Evolutionary conservation across 2,797 vertebrate genomes (phyloP), one percentile per base, ranked within the genome.

Genomic region (Gambelia wislizenii): DNA sequence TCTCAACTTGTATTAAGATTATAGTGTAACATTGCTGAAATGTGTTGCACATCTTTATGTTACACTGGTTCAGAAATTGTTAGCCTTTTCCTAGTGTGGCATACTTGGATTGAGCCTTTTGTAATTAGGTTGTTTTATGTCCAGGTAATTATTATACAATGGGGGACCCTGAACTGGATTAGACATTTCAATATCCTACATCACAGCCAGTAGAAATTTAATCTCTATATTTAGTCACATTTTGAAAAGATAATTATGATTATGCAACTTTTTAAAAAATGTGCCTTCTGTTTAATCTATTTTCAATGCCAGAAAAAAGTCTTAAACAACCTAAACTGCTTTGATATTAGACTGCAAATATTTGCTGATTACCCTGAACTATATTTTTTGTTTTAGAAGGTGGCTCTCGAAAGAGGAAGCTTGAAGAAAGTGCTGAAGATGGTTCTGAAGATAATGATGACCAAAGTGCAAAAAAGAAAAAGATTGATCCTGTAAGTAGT

Each of bases 361-460:
- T 22, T 76, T 83, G 83, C 56, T 20, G 67, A 18, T 49, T 77
- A 20, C n/a, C n/a, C n/a, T n/a, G n/a, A n/a, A n/a, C n/a, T n/a
- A n/a, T n/a, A n/a, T n/a, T n/a, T 27, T 84, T 16, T 83, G 72
- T 83, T 92, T 85, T 67, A 85, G 84, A 96, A 97, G 97, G 89
- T 92, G 89, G 91, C 3, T 93, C 95, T 86, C 94, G 92, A 89
- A 98, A 98, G 95, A 98, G 98, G 90, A 99, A 98, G 88, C 90
- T 94, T 42, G 92, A 94, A 25, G 96, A 85, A 64, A 96, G 96
- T 90, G 91, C 95, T 1, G 88, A 91, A 64, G 93, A 96, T 91
- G 92, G 94, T 84, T 97, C 96, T 69, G 90, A 93, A 83, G 91
- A 64, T 39, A 85, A 61, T 94, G 97, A 97, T 18, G 95, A 95